phyloP scores from a whole-genome alignment of 2,888 invertebrate species.

The Vesta saturnalis region DNA sequence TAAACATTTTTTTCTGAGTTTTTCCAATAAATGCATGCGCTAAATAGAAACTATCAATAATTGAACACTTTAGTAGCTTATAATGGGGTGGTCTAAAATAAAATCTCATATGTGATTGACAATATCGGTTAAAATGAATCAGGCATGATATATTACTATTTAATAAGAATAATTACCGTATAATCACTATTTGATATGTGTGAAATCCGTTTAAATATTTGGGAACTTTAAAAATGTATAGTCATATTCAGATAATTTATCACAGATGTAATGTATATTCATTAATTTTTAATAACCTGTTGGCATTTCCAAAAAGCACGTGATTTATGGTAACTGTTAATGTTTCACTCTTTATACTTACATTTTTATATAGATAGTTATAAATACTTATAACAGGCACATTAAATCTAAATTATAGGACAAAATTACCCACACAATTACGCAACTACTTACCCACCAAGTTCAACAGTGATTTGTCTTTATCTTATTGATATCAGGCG shows the following conservation, averaged over 20 bases:
- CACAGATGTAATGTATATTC: conserved; percentile 22
- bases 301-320: conserved; percentile 9
- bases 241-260: conserved; percentile 44
- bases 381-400: too few species aligned
- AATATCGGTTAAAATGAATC: not conserved
- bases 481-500: not conserved
- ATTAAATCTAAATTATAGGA: not conserved
- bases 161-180: conserved; percentile 48
- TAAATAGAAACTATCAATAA: too few species aligned
- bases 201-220: conserved; percentile 33
- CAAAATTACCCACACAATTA: not conserved
- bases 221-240: conserved; percentile 39
- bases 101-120: too few species aligned
- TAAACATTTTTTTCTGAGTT: too few species aligned
- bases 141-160: conserved; percentile 46
- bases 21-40: too few species aligned
- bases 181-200: conserved; percentile 43
- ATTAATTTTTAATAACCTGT: conserved; percentile 4
- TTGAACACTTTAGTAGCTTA: too few species aligned
- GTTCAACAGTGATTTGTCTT: too few species aligned
- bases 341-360: too few species aligned
- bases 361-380: not conserved
- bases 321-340: not conserved
- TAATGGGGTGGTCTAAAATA: too few species aligned
- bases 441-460: too few species aligned